Base-by-base conservation (phyloP, 2,888 invertebrate genomes). In the Cylloceria caligata region DNA sequence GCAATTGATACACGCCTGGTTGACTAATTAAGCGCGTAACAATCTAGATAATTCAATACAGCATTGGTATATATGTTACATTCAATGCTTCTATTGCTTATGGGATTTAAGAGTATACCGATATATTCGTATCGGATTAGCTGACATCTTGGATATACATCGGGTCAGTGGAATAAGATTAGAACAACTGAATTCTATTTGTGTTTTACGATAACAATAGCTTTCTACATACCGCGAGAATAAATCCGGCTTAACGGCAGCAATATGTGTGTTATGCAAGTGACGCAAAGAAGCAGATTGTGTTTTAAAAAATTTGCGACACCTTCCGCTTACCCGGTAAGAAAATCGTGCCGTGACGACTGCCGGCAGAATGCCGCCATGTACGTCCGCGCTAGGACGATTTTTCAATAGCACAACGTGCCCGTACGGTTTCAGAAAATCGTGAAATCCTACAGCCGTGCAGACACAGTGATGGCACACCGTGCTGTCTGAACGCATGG, bases 141-240 rank as follows among this genome's bases (percentile, higher is more conserved):
- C 13, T 42, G 45, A 16, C 55, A 34, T 68, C 13, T 60, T 34
- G 11, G n/a, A n/a, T n/a, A n/a, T n/a, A 47, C 30, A 55, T 60
- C 49, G 24, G 65, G 67, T 65, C 47, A 67, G n/a, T 65, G 42
- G 30, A 49, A 80, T 47, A 72, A 71, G 42, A 80, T 76, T 76
- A 27, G 21, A 21, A 75, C 55, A 24, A 69, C n/a, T n/a, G 16
- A 64, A n/a, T 67, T 47, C 21, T 55, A 42, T 55, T 34, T 45
- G 49, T 68, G 57, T 34, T 13, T 13, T 21, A 6, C 36, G 47
- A 69, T 69, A 69, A 42, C 55, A 39, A 55, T 69, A n/a, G n/a
- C 39, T 55, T 69, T 55, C 39, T 34, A 52, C 68, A 34, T 21
- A 55, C 27, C 52, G 16, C 39, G 27, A 19, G n/a, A 55, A 55